Conservation (phyloP, 2,113 vertebrate genomes). For the Zingel zingel region DNA sequence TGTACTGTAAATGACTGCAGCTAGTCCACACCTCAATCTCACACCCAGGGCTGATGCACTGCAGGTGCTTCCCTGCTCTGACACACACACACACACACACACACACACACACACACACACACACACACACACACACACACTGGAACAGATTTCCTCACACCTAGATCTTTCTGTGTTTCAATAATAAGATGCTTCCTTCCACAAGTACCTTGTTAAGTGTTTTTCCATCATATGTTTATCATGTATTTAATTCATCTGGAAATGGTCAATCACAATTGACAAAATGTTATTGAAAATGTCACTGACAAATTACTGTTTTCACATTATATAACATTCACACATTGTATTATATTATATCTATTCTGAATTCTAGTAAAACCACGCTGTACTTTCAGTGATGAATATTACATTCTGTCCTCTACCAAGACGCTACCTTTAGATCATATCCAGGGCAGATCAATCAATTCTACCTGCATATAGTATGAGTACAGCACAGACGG, state of each 20-base stretch:
- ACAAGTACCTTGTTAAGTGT: neutral
- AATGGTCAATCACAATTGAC: too few species aligned
- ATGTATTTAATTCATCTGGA: neutral
- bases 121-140: conserved; percentile 4
- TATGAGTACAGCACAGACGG: conserved; percentile 3
- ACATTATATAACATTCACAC: too few species aligned
- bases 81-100: conserved; percentile 12
- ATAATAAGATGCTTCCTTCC: neutral
- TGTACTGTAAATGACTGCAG: conserved; percentile 11
- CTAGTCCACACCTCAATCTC: conserved; percentile 29
- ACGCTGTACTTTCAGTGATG: neutral
- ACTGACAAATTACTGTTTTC: too few species aligned
- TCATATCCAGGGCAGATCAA: conserved; percentile 5
- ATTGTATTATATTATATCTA: neutral
- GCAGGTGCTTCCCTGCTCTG: conserved; percentile 10
- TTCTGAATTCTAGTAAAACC: neutral
- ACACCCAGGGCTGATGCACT: conserved; percentile 23
- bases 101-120: too few species aligned
- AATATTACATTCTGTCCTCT: neutral
- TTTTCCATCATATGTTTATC: neutral
- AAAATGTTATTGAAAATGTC: neutral
- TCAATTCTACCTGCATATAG: conserved; percentile 14
- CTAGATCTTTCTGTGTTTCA: neutral
- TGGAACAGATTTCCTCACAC: conserved; percentile 5
- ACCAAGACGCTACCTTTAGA: neutral